Conservation (phyloP, 1,140 invertebrate species). For the Anastrepha obliqua region DNA sequence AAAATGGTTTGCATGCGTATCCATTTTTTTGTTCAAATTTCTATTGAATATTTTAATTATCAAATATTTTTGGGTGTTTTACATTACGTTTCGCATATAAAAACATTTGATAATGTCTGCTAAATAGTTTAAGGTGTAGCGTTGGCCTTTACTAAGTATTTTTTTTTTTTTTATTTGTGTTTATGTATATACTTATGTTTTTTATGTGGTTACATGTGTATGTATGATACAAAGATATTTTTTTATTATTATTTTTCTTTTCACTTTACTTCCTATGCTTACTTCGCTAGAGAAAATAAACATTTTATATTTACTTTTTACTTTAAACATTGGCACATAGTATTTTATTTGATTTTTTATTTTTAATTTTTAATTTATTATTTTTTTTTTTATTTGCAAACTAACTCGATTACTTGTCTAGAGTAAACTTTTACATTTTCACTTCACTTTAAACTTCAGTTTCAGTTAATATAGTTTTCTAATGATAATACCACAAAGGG, state of each 20-base stretch:
- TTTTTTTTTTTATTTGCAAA: not conserved
- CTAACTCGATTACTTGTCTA: not conserved
- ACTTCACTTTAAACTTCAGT: not conserved
- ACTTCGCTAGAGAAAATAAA: slow-evolving; percentile 10
- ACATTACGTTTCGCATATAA: not conserved
- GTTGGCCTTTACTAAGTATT: not conserved
- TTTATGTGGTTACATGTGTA: not conserved
- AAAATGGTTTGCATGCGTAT: not conserved
- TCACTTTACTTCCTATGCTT: not conserved
- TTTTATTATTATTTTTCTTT: not conserved
- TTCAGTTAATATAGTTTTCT: not conserved
- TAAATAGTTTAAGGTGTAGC: not conserved
- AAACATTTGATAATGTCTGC: slow-evolving; percentile 15
- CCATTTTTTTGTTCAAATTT: not conserved
- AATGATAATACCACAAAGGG: slow-evolving; percentile 43
- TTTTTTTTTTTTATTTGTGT: not conserved
- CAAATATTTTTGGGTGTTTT: not conserved
- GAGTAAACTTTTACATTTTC: not conserved
- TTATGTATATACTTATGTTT: not conserved
- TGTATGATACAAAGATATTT: not conserved
- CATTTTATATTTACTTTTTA: not conserved
- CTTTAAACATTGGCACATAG: slow-evolving; percentile 34
- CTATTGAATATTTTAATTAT: not conserved
- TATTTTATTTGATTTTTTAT: not conserved
- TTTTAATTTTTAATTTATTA: not conserved